Evolutionary conservation across 1,140 invertebrate genomes (phyloP), one percentile per base, ranked within the genome.

Genomic region (Papilio xuthus): DNA sequence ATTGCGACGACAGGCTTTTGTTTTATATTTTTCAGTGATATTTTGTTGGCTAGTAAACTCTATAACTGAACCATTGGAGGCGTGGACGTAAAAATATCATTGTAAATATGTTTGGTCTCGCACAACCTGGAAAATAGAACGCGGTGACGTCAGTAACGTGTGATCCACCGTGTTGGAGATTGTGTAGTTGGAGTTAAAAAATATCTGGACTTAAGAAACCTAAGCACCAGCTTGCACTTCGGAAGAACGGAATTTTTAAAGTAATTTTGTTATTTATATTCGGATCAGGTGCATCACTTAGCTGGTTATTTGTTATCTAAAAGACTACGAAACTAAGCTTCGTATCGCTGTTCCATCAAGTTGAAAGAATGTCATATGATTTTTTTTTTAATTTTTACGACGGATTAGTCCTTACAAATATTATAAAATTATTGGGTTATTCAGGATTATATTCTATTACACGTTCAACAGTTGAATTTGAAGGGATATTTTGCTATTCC

Each of bases 111-210:
- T 74, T 71, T 74, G 41, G 23, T 3, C 26, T 53, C 47, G 32
- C 26, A 42, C 26, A 32, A 76, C 73, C 73, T 76, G 73, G 28
- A 41, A 75, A 76, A 76, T 20, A 56, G 73, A 41, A 20, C 13
- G 18, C 44, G 72, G 50, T 76, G 73, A 76, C 73, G 73, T 76
- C 73, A 76, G 28, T 60, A 15, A 76, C 53, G 53, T 76, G 73
- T 76, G 73, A 60, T 76, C 73, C 53, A 56, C 47, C n/a, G 32
- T 37, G 73, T 37, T 47, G 20, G 15, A 60, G 73, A 28, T 18
- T 60, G 28, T 76, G 8, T 32, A 73, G 28, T n/a, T 56, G 28
- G 37, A 75, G 53, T 56, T 50, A 53, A 47, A 75, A 56, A 75
- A 75, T 44, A 20, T 20, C 53, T 75, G 53, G 13, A 23, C 10